A percentile compares a stretch with the other conserved stretches of the same genome.
phyloP scores from a whole-genome alignment of 2,888 invertebrate species.

The Tridacna gigas region DNA sequence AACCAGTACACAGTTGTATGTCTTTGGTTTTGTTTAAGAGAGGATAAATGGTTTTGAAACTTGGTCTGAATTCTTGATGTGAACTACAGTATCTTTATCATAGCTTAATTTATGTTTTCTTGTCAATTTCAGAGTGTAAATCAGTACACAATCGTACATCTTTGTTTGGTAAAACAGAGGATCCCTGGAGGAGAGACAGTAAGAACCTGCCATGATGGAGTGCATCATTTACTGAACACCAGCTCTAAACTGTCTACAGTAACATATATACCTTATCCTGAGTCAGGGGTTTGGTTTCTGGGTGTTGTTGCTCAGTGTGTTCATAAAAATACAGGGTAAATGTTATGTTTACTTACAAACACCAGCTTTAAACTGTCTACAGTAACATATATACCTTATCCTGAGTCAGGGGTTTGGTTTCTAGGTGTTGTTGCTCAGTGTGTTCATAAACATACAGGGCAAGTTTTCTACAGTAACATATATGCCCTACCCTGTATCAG shows the following conservation, averaged over 20 bases:
- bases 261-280: slow-evolving; percentile 92
- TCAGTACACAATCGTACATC: slow-evolving; percentile 64
- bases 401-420: background rate
- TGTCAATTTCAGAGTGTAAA: slow-evolving; percentile 46
- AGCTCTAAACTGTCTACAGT: slow-evolving; percentile 24
- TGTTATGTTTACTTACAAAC: background rate
- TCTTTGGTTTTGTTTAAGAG: no score
- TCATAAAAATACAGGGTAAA: slow-evolving; percentile 47
- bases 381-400: background rate
- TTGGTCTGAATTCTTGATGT: no score
- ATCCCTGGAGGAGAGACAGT: slow-evolving; percentile 66
- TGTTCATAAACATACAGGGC: no score
- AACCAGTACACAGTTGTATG: no score
- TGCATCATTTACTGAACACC: slow-evolving; percentile 66
- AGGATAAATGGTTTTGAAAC: no score
- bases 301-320: slow-evolving; percentile 90
- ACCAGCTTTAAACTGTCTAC: no score
- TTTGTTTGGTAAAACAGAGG: slow-evolving; percentile 72
- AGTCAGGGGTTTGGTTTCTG: slow-evolving; percentile 93
- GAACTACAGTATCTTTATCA: no score
- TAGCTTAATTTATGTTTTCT: no score
- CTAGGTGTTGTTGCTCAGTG: background rate
- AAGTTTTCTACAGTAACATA: background rate
- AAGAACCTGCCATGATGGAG: slow-evolving; percentile 64
- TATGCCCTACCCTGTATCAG: background rate